Evolutionary conservation across 2,797 vertebrate genomes (phyloP).

Genomic region (Tadarida brasiliensis): DNA sequence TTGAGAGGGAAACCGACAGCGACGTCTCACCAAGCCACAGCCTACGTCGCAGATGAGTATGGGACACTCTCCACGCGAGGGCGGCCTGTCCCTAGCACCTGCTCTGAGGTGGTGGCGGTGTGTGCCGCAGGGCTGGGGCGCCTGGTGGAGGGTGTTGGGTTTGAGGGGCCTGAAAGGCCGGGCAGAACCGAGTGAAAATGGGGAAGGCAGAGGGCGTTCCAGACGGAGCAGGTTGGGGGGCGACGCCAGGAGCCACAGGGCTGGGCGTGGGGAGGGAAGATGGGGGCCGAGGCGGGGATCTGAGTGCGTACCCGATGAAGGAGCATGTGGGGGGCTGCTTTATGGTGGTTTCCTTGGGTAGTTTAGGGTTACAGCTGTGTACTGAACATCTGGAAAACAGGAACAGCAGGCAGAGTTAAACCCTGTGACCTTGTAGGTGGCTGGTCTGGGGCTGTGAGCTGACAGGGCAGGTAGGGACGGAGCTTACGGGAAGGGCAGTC

Average conservation of each 20-base stretch:
- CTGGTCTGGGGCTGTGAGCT: background rate
- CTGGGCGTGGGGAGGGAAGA: background rate
- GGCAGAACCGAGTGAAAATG: background rate
- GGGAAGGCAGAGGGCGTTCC: rapidly evolving
- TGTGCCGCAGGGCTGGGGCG: rapidly evolving
- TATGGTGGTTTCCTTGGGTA: background rate
- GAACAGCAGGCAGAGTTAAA: background rate
- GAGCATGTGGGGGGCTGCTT: background rate
- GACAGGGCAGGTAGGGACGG: background rate
- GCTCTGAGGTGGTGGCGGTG: rapidly evolving
- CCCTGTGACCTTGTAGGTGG: background rate
- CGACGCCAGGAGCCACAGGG: too few species aligned
- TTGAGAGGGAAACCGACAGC: background rate
- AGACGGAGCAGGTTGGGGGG: background rate
- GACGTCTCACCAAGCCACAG: too few species aligned
- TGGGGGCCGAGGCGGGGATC: background rate
- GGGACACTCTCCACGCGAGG: too few species aligned
- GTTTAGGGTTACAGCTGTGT: background rate
- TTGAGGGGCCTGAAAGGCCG: background rate
- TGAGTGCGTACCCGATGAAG: background rate
- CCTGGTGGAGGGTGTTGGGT: background rate
- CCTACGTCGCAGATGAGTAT: too few species aligned
- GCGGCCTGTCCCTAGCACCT: too few species aligned
- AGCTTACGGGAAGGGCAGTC: background rate
- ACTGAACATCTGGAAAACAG: background rate